Evolutionary conservation across 1,140 invertebrate species (phyloP).

Genomic region (Tetraneura akinire): DNA sequence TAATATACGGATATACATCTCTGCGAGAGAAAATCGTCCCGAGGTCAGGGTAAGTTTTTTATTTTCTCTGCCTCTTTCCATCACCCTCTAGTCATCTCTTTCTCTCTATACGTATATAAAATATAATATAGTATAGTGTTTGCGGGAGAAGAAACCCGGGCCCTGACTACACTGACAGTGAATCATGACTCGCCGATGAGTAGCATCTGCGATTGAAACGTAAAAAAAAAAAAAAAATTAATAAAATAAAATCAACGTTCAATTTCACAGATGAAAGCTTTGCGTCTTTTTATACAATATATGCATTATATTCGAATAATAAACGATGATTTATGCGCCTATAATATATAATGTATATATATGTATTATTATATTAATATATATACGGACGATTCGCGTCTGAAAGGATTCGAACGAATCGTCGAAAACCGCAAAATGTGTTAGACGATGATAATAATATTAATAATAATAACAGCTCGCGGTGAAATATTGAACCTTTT

Average conservation of each 20-base stretch:
- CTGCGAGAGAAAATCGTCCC: neutral
- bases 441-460: too few relatives aligned
- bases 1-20: too few relatives aligned
- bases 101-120: too few relatives aligned
- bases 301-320: neutral
- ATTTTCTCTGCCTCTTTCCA: neutral
- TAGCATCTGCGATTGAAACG: conserved; percentile 51
- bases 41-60: conserved; percentile 29
- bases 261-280: conserved; percentile 46
- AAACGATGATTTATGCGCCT: conserved; percentile 40
- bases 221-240: too few relatives aligned
- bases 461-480: too few relatives aligned
- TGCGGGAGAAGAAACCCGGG: neutral
- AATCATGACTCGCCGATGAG: conserved; percentile 47
- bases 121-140: too few relatives aligned
- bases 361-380: too few relatives aligned
- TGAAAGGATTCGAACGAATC: neutral
- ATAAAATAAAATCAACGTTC: conserved; percentile 34
- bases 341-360: too few relatives aligned
- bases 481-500: neutral
- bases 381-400: neutral
- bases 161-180: too few relatives aligned
- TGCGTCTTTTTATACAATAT: neutral
- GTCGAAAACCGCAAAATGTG: neutral
- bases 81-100: too few relatives aligned